phyloP scores from a whole-genome alignment of 1,140 invertebrate genomes.

The Uloborus diversus region DNA sequence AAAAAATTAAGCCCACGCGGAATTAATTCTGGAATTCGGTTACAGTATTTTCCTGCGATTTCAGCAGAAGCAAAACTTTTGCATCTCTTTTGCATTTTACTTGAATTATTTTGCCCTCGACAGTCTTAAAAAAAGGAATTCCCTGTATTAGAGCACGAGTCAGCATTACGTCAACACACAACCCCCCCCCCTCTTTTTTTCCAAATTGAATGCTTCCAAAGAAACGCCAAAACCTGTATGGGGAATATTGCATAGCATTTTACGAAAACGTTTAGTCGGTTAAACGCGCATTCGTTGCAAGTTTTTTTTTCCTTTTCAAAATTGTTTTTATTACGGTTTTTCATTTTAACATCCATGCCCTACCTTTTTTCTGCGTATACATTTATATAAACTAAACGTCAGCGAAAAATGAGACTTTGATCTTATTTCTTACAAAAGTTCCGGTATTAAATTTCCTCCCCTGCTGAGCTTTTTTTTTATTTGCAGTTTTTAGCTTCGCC shows the following conservation, averaged over 20 bases:
- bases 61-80: no score
- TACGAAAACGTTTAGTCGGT: slow-evolving; percentile 44
- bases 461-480: neutral
- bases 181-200: neutral
- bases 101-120: neutral
- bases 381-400: slow-evolving; percentile 52
- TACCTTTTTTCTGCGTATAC: slow-evolving; percentile 23
- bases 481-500: slow-evolving; percentile 18
- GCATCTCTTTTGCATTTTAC: neutral
- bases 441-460: slow-evolving; percentile 52
- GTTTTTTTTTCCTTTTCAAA: neutral
- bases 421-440: slow-evolving; percentile 52
- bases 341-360: neutral
- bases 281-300: slow-evolving; percentile 14
- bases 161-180: slow-evolving; percentile 10
- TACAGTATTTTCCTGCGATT: no score
- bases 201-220: neutral
- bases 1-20: no score
- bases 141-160: neutral
- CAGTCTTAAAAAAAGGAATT: neutral
- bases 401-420: slow-evolving; percentile 56
- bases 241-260: slow-evolving; percentile 23
- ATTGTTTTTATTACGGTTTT: slow-evolving; percentile 9
- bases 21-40: no score
- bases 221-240: neutral